Conservation (phyloP, 2,888 invertebrate species). For the Mylabris sibirica region DNA sequence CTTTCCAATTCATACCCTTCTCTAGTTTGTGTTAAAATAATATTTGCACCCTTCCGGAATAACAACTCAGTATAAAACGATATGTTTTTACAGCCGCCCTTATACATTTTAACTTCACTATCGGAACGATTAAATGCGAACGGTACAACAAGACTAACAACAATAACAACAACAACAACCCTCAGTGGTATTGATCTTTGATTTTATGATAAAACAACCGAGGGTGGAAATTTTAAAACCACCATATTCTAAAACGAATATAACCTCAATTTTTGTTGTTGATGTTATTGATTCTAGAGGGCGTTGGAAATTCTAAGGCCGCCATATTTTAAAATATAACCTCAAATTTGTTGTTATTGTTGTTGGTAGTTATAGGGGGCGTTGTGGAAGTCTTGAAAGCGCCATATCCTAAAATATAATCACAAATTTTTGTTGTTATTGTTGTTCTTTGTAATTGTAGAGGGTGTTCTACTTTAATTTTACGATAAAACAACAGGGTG, state of each 20-base stretch:
- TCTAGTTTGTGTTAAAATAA: slow-evolving; percentile 48
- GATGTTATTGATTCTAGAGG: too few species aligned
- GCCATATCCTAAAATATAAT: too few species aligned
- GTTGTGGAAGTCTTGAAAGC: too few species aligned
- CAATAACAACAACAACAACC: not conserved
- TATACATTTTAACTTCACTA: slow-evolving; percentile 41
- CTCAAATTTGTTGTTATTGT: too few species aligned
- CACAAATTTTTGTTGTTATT: not conserved
- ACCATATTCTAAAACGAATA: too few species aligned
- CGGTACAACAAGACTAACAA: not conserved
- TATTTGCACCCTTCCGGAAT: slow-evolving; percentile 54
- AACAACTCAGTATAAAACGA: slow-evolving; percentile 57
- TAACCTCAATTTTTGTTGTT: too few species aligned
- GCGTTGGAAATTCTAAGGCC: too few species aligned
- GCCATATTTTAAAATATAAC: too few species aligned
- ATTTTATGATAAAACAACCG: slow-evolving; percentile 19
- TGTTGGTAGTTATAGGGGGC: too few species aligned
- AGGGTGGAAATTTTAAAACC: not conserved
- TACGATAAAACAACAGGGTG: slow-evolving; percentile 11
- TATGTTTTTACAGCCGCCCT: slow-evolving; percentile 57
- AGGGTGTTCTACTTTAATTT: slow-evolving; percentile 28
- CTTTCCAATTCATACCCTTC: not conserved
- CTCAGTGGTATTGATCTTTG: slow-evolving; percentile 32
- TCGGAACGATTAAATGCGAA: not conserved
- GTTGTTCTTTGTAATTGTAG: not conserved